A percentile compares a stretch with the other conserved stretches of the same genome.
phyloP scores from a whole-genome alignment of 2,888 invertebrate species.

The Thumatha senex region DNA sequence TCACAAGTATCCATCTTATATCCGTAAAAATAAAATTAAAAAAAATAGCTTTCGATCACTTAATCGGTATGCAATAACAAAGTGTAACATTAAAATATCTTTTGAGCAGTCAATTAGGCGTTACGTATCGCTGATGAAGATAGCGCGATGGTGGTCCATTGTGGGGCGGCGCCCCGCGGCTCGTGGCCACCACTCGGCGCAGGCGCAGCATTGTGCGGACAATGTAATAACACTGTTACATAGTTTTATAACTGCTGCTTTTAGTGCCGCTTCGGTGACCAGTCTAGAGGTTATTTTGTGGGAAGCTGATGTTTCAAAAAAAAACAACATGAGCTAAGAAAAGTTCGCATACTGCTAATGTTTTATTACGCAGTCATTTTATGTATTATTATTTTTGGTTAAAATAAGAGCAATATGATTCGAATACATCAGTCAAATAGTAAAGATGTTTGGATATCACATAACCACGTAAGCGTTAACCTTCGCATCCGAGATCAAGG shows the following conservation, averaged over 20 bases:
- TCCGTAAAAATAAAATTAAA: conserved; percentile 27
- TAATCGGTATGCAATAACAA: conserved; percentile 65
- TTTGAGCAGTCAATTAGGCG: conserved; percentile 82
- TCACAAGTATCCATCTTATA: background rate
- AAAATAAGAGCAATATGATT: no score
- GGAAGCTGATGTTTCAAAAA: conserved; percentile 55
- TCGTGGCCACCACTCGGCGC: conserved; percentile 52
- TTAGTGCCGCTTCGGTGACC: conserved; percentile 74
- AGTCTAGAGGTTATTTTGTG: conserved; percentile 68
- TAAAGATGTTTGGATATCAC: no score
- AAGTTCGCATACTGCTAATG: background rate
- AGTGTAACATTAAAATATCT: conserved; percentile 70
- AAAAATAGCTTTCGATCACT: conserved; percentile 27
- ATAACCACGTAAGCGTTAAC: no score
- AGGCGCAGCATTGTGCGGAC: conserved; percentile 41
- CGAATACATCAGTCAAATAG: no score
- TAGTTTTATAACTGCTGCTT: conserved; percentile 74
- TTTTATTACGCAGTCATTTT: background rate
- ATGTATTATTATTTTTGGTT: background rate
- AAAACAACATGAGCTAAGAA: conserved; percentile 16
- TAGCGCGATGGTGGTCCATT: conserved; percentile 81
- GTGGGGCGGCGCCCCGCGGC: conserved; percentile 67
- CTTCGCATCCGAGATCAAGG: no score
- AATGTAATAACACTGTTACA: conserved; percentile 71
- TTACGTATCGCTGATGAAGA: conserved; percentile 79